Evolutionary conservation across 2,888 invertebrate species (phyloP).

Genomic region (Pristionchus maxplancki): DNA sequence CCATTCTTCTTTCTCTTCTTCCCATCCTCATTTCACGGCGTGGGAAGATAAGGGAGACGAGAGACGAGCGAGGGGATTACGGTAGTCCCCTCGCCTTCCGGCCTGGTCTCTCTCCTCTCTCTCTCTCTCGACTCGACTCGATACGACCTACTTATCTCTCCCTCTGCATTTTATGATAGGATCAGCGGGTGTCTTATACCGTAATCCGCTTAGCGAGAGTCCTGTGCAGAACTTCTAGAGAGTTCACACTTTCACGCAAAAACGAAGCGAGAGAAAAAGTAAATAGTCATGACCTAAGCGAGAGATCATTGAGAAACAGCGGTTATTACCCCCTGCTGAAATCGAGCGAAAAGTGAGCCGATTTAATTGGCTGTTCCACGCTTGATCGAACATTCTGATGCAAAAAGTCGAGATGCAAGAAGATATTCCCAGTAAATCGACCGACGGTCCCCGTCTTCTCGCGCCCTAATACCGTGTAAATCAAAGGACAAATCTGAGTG

Average conservation of each 20-base stretch:
- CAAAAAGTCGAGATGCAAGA: neutral
- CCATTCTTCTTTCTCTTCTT: neutral
- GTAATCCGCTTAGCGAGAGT: conserved; percentile 28
- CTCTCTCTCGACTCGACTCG: conserved; percentile 43
- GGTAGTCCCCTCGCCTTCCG: neutral
- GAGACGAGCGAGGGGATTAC: conserved; percentile 1
- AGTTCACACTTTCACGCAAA: neutral
- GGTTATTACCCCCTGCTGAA: conserved; percentile 40
- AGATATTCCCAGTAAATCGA: no score
- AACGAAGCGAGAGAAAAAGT: neutral
- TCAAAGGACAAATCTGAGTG: conserved; percentile 30
- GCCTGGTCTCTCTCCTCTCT: neutral
- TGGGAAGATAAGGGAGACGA: conserved; percentile 41
- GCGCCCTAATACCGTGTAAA: conserved; percentile 17
- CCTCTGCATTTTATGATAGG: conserved; percentile 34
- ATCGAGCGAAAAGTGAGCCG: conserved; percentile 11
- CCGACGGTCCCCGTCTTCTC: neutral
- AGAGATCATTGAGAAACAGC: neutral
- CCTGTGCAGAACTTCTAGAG: neutral
- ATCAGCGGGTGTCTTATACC: conserved; percentile 45
- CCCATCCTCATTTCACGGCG: conserved; percentile 39
- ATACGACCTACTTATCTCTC: conserved; percentile 43
- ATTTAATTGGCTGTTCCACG: neutral
- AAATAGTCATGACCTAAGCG: conserved; percentile 30
- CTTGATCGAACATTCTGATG: neutral